Evolutionary conservation across 2,797 vertebrate genomes (phyloP).

Genomic region (Cossypha polioptera): DNA sequence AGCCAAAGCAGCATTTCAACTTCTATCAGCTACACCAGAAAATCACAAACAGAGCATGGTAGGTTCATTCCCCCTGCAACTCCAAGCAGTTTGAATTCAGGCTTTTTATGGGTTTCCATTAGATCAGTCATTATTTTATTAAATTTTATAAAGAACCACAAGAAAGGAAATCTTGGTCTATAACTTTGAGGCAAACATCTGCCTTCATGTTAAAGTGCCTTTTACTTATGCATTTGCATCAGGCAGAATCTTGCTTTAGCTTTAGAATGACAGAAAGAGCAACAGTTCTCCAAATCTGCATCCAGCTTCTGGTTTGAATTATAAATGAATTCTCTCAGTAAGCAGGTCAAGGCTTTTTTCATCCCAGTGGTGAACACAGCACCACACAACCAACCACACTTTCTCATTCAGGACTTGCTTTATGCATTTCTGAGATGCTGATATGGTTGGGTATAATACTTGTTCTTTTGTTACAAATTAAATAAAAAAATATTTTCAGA

Average conservation of each 20-base stretch:
- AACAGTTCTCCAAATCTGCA: neutral
- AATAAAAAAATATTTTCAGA: neutral
- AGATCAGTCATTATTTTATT: neutral
- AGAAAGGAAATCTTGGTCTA: neutral
- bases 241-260: neutral
- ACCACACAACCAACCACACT: neutral
- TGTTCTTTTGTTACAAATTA: neutral
- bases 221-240: neutral
- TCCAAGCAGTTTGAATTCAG: neutral
- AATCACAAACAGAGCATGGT: neutral
- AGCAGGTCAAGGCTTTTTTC: neutral
- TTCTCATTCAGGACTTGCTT: neutral
- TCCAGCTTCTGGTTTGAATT: neutral
- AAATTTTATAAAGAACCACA: neutral
- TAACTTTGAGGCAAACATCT: neutral
- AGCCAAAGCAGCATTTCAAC: neutral
- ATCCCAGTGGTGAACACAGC: neutral
- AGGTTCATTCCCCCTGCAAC: neutral
- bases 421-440: neutral
- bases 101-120: neutral
- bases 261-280: neutral
- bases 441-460: neutral
- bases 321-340: neutral
- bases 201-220: neutral
- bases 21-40: accelerated